Base-by-base conservation (phyloP, 2,113 vertebrate species). In the Oryzias celebensis region DNA sequence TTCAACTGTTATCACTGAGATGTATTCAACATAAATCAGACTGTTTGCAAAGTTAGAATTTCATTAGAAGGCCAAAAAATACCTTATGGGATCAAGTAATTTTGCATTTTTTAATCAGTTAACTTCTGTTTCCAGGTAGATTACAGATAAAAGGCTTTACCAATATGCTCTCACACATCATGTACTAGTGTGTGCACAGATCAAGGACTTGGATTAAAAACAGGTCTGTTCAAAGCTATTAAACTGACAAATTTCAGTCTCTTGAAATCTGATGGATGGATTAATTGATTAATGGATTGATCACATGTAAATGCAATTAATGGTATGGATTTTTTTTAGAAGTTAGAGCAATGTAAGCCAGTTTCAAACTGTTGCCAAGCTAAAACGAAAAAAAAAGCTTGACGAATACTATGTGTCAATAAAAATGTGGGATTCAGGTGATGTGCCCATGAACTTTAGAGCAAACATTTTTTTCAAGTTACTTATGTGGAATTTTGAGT, bases 81-180 rank as follows among this genome's bases (percentile, higher is more conserved):
- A 69, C 52, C 3, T 61, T 62, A 58, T 51, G 53, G 57, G 31
- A 58, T 66, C 56, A 46, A 58, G 46, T 43, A 53, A 53, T 43
- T 46, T 76, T 61, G 45, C 22, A 45, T 68, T 68, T 58, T 56
- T 69, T 24, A n/a, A n/a, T 73, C 65, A 72, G 67, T 75, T 57
- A 47, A 4, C 16, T 60, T 49, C 54, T 52, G 23, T 52, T 73
- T 62, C 56, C 52, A 59, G 61, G 58, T 51, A 53, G 50, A 57
- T 5, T 26, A 49, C 52, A 26, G 48, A 55, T 23, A 65, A 62
- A 26, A 18, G 17, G 13, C 63, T 45, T 63, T 45, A 22, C 12
- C 56, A 58, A 62, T 62, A 18, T 49, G 44, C 44, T 41, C 54
- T 45, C 16, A 18, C 28, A 43, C 45, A 55, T 52, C 26, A 45